Conservation (phyloP, 2,113 vertebrate species). For the Falco punctatus region DNA sequence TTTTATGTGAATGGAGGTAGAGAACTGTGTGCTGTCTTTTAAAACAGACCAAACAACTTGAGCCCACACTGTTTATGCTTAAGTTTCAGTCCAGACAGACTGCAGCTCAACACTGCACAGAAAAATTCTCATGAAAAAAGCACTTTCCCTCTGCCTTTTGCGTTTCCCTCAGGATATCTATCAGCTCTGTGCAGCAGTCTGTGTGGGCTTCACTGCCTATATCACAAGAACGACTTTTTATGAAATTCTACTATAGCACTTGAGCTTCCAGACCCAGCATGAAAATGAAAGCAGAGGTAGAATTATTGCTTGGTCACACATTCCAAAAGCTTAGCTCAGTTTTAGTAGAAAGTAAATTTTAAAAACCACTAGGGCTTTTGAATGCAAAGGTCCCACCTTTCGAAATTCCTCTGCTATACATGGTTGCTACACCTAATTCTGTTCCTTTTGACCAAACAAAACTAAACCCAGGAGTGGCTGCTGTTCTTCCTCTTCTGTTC, state of each 20-base stretch:
- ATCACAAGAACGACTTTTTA: slow-evolving; percentile 32
- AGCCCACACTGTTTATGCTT: neutral
- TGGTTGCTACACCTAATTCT: neutral
- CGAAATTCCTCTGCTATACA: neutral
- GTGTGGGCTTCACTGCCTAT: slow-evolving; percentile 1
- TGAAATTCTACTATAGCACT: slow-evolving; percentile 27
- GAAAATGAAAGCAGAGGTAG: slow-evolving; percentile 16
- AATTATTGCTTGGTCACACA: slow-evolving; percentile 9
- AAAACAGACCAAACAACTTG: neutral
- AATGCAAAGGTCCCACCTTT: neutral
- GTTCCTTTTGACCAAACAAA: neutral
- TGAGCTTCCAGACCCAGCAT: slow-evolving; percentile 14
- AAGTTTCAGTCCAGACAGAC: neutral
- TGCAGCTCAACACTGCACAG: neutral
- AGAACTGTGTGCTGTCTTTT: neutral
- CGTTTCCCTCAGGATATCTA: slow-evolving; percentile 12
- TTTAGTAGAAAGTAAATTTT: slow-evolving; percentile 25
- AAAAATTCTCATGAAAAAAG: slow-evolving; percentile 9
- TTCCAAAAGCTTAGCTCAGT: slow-evolving; percentile 9
- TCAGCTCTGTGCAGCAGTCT: neutral
- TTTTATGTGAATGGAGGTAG: neutral
- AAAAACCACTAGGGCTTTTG: neutral
- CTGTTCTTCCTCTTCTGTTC: neutral
- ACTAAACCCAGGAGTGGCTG: neutral
- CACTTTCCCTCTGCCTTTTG: neutral